Evolutionary conservation across 2,888 invertebrate species (phyloP), one percentile per base, ranked within the genome.

Genomic region (Iselma pallidipennis): DNA sequence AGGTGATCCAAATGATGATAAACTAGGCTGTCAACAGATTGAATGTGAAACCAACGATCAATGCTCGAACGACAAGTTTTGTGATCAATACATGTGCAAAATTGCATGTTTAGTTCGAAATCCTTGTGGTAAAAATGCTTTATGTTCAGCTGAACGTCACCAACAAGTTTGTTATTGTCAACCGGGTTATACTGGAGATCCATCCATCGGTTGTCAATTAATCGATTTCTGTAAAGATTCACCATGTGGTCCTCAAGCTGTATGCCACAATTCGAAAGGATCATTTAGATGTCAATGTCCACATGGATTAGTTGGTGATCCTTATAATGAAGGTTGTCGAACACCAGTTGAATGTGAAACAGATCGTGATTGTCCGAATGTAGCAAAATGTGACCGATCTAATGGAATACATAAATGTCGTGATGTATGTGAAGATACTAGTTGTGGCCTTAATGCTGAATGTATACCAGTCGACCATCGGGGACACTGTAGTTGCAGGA

Each of bases 131-230:
- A 88, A 88, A 55, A 94, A 95, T 80, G 90, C 95, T 0, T 83
- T 95, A 42, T 95, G 95, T 76, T 91, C 93, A 0, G 91, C 94
- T 1, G 92, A 94, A 79, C 88, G 88, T 73, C 95, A 95, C 75
- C 85, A 85, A 65, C 91, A 91, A 78, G 85, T 88, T 0, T 91
- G 91, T 76, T 91, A 91, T 72, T 95, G 95, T 77, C 94, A 94
- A 81, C 94, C 95, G 10, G 95, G 95, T 0, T 94, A 87, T 74
- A 92, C 92, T 0, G 95, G 94, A 2, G 89, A 94, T 79, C 89
- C 94, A n/a, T n/a, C 2, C 82, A 85, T 9, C 82, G 82, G 89
- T 21, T 95, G 95, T 74, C 82, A 85, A 55, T 82, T 89, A 55
- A 88, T 94, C 56, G 91, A 95, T 81, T 92, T 90, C 80, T 95